Evolutionary conservation across 2,113 vertebrate species (phyloP).

Genomic region (Podarcis cretensis): DNA sequence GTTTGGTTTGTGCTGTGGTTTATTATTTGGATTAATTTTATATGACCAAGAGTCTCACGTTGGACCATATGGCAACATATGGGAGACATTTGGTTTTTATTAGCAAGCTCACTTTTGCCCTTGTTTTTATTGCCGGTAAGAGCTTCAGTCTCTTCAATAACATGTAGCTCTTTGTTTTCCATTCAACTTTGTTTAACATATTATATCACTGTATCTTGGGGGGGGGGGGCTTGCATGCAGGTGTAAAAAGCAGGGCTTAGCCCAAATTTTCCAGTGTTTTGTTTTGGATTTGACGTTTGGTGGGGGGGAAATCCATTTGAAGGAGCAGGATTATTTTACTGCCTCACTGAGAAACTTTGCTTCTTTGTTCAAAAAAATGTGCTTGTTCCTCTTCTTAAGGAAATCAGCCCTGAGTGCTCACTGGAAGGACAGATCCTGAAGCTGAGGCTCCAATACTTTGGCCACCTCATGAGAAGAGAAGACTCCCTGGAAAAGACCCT

Average conservation of each 20-base stretch:
- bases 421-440: too few species aligned
- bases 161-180: slow-evolving; percentile 50
- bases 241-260: not conserved
- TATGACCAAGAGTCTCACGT: not conserved
- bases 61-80: slow-evolving; percentile 46
- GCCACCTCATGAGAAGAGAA: too few species aligned
- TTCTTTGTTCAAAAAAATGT: not conserved
- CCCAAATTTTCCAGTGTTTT: not conserved
- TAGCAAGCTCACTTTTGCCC: slow-evolving; percentile 44
- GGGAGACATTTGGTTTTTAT: slow-evolving; percentile 60
- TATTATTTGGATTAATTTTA: slow-evolving; percentile 54
- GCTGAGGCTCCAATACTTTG: too few species aligned
- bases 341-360: not conserved
- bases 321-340: not conserved
- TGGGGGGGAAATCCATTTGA: not conserved
- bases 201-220: slow-evolving; percentile 54
- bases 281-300: not conserved
- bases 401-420: not conserved
- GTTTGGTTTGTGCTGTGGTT: slow-evolving; percentile 46
- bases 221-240: slow-evolving; percentile 34
- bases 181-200: slow-evolving; percentile 34
- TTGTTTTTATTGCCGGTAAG: slow-evolving; percentile 47
- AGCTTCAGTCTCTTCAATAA: slow-evolving; percentile 61
- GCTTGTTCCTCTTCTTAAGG: not conserved
- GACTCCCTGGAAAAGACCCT: too few species aligned